These are phyloP conservation scores for Euborellia annulipes DNA, from an alignment of 1,140 invertebrate genomes.

Conservation along the genomic window DNA sequence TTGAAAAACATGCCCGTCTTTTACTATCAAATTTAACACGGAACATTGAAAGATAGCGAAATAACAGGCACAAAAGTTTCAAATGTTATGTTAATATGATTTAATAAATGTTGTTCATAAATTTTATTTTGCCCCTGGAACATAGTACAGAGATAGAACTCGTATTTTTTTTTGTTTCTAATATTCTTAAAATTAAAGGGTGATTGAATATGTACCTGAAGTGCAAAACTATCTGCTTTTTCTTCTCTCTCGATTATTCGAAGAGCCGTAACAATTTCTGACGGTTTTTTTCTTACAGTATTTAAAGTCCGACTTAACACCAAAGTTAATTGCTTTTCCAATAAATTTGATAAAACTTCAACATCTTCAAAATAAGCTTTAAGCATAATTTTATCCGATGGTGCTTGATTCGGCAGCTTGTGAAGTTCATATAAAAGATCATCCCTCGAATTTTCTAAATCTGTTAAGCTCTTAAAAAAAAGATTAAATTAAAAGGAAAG, in stretches of 20 bases:
- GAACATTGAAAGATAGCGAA: too few species aligned
- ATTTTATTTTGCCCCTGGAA: too few species aligned
- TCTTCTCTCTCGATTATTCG: slow-evolving; percentile 95
- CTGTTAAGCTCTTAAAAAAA: slow-evolving; percentile 57
- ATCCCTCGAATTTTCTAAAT: slow-evolving; percentile 91
- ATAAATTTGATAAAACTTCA: slow-evolving; percentile 70
- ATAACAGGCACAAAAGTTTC: too few species aligned
- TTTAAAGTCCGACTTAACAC: slow-evolving; percentile 82
- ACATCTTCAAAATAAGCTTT: slow-evolving; percentile 95
- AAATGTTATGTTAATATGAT: too few species aligned
- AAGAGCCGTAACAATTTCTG: slow-evolving; percentile 87
- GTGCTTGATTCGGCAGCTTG: slow-evolving; percentile 79
- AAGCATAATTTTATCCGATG: slow-evolving; percentile 76
- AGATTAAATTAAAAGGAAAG: slow-evolving; percentile 6
- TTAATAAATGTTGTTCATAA: too few species aligned
- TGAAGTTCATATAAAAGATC: slow-evolving; percentile 90
- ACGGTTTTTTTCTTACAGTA: slow-evolving; percentile 87
- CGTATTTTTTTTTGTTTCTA: too few species aligned
- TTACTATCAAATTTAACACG: too few species aligned
- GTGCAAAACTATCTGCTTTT: slow-evolving; percentile 66
- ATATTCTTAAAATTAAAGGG: too few species aligned
- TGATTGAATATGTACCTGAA: too few species aligned
- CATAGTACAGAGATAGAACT: too few species aligned
- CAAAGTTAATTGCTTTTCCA: slow-evolving; percentile 82
- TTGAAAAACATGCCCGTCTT: too few species aligned